Base-by-base conservation (phyloP, 2,888 invertebrate genomes). In the Polydrusus pterygomalis region DNA sequence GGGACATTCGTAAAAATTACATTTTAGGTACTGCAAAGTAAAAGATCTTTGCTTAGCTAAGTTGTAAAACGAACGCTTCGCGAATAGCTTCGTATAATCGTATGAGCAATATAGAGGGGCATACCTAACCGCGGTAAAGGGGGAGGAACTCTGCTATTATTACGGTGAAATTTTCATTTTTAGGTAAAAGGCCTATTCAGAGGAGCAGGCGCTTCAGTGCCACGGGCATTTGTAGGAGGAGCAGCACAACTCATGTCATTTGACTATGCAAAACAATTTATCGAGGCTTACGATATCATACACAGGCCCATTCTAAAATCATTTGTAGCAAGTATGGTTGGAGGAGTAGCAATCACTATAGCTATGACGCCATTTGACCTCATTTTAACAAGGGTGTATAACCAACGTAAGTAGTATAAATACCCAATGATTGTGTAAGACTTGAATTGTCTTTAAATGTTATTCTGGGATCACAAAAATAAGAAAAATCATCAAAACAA, bases 361-460 rank as follows among this genome's bases (percentile, higher is more conserved):
- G 90, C 91, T 77, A 94, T 96, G 91, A 95, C 96, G 71, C 97
- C 97, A 0, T 93, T 97, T 84, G 97, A 97, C 87, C 94, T 96
- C 40, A 90, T 95, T 79, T 92, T 95, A 56, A 95, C 96, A n/a
- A 90, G 97, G 79, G 89, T 97, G 75, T 97, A 96, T 85, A 97
- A 97, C 88, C 96, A 97, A 92, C 94, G 95, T 92, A 89, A 86
- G 86, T 84, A 75, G 69, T 65, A 38, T 11, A 11, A n/a, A n/a
- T n/a, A n/a, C n/a, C n/a, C n/a, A n/a, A n/a, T n/a, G n/a, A n/a
- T n/a, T n/a, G n/a, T n/a, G n/a, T n/a, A n/a, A n/a, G n/a, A n/a
- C n/a, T n/a, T n/a, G n/a, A n/a, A n/a, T n/a, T n/a, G n/a, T n/a
- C n/a, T n/a, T n/a, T n/a, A n/a, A n/a, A n/a, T n/a, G n/a, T n/a